Evolutionary conservation across 2,888 invertebrate species (phyloP), one percentile per base, ranked within the genome.

Genomic region (Thelaira solivaga): DNA sequence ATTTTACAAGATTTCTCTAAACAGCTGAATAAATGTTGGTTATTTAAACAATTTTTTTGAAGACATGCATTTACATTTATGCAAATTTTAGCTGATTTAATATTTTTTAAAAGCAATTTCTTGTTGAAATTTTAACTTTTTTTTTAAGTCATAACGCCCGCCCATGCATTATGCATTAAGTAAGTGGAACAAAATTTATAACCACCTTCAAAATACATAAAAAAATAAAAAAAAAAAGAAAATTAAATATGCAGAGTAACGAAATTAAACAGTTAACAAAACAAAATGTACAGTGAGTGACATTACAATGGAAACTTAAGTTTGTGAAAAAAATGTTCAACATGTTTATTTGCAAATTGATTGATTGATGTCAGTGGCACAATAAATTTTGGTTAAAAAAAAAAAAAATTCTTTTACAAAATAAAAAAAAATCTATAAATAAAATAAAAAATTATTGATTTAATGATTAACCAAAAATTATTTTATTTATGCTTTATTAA

Each of bases 161-260:
- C 73, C 73, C 73, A 57, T 65, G 49, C 65, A 64, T 72, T 26
- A 72, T 72, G 64, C 39, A 73, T 73, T 55, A 26, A 55, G 13
- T 57, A 47, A 64, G 26, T 57, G 53, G 26, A 34, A 53, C 34
- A 41, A 55, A 10, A 61, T 43, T 72, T 57, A 13, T 26, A 53
- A 7, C 53, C 62, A 47, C 45, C 45, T 39, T 26, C 45, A 47
- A 61, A 61, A 55, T 34, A 65, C 20, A 51, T 51, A 18, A 5
- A 22, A 4, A 29, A 39, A 20, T 29, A 18, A 18, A 51, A 22
- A 8, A 34, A 6, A 18, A 2, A 31, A 13, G 16, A n/a, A 16
- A 24, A 10, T 31, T 49, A 67, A 39, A 45, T 55, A 55, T 67
- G 67, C 43, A 61, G 26, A 71, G 31, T 0, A 18, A 24, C 11